These are phyloP conservation scores for Monoplex corrugatus DNA, from an alignment of 2,888 invertebrate species.

Conservation along the genomic window DNA sequence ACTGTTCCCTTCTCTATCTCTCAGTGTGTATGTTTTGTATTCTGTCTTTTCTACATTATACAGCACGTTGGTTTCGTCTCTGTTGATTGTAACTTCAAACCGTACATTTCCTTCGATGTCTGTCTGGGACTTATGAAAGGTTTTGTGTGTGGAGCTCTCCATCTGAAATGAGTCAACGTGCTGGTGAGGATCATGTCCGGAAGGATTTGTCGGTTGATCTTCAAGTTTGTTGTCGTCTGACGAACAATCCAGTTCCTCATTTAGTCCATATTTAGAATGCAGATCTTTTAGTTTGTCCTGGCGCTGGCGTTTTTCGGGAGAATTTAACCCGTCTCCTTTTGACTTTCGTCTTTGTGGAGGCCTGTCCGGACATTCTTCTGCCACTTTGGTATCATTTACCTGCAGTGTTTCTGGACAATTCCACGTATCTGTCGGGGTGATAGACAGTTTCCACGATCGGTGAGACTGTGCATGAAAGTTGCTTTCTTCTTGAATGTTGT, in stretches of 20 bases:
- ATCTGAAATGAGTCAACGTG: not conserved
- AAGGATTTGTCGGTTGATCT: not conserved
- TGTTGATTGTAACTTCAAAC: constrained; percentile 71
- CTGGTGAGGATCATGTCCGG: not conserved
- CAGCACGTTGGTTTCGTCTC: constrained; percentile 69
- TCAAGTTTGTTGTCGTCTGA: constrained; percentile 40
- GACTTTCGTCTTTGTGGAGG: constrained; percentile 6
- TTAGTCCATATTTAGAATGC: constrained; percentile 56
- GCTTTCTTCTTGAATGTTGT: constrained; percentile 6
- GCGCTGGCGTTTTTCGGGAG: constrained; percentile 39
- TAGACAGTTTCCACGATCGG: constrained; percentile 47
- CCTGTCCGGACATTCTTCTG: not conserved
- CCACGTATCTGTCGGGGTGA: constrained; percentile 52
- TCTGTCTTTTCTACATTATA: constrained; percentile 76
- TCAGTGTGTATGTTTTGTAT: constrained; percentile 68
- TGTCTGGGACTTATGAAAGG: not conserved
- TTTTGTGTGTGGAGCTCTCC: constrained; percentile 32
- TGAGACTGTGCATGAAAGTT: not conserved
- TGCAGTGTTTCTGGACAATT: not conserved
- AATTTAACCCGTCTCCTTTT: not conserved
- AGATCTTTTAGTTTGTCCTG: constrained; percentile 55
- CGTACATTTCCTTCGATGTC: constrained; percentile 55
- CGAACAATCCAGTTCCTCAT: constrained; percentile 38
- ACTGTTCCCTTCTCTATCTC: constrained; percentile 34
- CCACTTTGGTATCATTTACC: not conserved